Percentiles rank a stretch among this genome's conserved stretches.
These are phyloP conservation scores for Chaetodon auriga DNA, from an alignment of 2,113 vertebrate species.

Conservation along the genomic window DNA sequence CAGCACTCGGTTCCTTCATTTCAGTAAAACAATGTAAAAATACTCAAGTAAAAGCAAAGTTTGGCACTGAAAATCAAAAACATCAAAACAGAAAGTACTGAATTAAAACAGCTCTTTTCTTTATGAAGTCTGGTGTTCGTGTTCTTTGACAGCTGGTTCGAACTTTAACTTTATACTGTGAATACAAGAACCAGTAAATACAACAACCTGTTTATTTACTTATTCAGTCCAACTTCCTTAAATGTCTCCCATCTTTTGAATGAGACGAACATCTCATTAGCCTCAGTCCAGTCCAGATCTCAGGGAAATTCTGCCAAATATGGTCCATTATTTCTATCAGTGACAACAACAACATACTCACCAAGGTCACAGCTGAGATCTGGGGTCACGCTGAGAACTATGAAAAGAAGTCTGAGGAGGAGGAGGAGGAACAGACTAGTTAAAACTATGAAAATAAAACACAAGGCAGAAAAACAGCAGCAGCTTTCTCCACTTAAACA, in stretches of 20 bases:
- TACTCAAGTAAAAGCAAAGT: background rate
- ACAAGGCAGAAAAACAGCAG: background rate
- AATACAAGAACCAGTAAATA: background rate
- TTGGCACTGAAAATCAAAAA: background rate
- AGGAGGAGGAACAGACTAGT: too few relatives aligned
- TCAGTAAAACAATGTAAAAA: background rate
- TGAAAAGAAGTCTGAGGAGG: background rate
- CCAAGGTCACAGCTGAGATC: background rate
- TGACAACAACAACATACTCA: background rate
- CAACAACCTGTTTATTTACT: background rate
- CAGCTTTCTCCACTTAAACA: background rate
- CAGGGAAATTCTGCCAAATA: background rate
- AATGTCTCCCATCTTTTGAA: background rate
- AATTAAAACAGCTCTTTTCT: background rate
- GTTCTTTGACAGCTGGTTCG: background rate
- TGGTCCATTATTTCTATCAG: background rate
- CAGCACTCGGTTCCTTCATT: background rate
- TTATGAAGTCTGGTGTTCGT: background rate
- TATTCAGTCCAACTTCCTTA: background rate
- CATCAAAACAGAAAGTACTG: background rate
- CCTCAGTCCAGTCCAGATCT: too few relatives aligned
- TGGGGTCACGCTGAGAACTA: background rate
- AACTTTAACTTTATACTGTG: background rate
- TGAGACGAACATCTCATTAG: background rate
- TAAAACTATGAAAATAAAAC: background rate